Conservation (phyloP, 1,140 invertebrate genomes). For the Eubasilissa regina region DNA sequence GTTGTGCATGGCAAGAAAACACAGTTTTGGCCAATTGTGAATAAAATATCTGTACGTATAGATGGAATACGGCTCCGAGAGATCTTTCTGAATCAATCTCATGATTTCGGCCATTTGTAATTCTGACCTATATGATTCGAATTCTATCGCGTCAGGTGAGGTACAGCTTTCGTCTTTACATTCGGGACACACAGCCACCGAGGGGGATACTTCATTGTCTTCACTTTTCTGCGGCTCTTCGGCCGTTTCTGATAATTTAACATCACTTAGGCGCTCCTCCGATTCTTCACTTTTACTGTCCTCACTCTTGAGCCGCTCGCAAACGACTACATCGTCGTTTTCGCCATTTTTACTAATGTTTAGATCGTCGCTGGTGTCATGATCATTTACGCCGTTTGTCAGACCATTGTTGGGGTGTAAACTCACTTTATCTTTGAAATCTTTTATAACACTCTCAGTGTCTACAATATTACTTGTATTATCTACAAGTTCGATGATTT, state of each 20-base stretch:
- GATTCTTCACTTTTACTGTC: constrained; percentile 19
- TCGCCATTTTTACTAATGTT: constrained; percentile 46
- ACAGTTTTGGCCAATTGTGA: constrained; percentile 99
- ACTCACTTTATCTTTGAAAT: constrained; percentile 48
- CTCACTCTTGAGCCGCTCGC: constrained; percentile 15
- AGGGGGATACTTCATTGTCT: background rate
- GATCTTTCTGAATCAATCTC: constrained; percentile 98
- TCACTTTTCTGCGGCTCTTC: constrained; percentile 22
- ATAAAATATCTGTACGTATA: constrained; percentile 99
- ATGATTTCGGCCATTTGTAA: constrained; percentile 84
- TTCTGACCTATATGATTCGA: constrained; percentile 71
- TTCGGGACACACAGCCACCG: constrained; percentile 30
- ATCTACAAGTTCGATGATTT: constrained; percentile 48
- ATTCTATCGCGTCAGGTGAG: constrained; percentile 62
- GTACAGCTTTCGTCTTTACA: constrained; percentile 42
- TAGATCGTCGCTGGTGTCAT: constrained; percentile 35
- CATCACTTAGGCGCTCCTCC: constrained; percentile 33
- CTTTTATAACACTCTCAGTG: constrained; percentile 35
- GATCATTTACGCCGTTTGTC: constrained; percentile 45
- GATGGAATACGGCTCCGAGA: constrained; percentile 99
- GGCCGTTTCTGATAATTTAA: constrained; percentile 24
- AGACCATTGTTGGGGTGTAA: constrained; percentile 49
- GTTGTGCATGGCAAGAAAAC: constrained; percentile 93
- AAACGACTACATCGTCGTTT: constrained; percentile 1
- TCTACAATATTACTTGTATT: constrained; percentile 32